phyloP scores from a whole-genome alignment of 2,888 invertebrate species.

The Archaeoteleia sp. region DNA sequence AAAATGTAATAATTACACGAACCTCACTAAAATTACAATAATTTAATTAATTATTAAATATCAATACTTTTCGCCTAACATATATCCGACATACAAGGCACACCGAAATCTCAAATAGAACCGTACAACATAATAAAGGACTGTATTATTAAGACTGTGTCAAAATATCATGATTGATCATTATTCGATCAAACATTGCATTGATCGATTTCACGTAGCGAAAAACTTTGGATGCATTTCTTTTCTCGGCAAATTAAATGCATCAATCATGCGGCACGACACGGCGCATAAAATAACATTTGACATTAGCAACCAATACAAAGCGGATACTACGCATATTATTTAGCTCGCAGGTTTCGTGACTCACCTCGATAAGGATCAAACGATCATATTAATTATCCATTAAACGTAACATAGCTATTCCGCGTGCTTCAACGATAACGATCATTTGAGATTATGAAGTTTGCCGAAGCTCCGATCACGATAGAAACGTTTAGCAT shows the following conservation, averaged over 20 bases:
- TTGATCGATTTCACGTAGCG: too few relatives aligned
- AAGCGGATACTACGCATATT: conserved; percentile 37
- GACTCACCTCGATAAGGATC: conserved; percentile 48
- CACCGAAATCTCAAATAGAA: too few relatives aligned
- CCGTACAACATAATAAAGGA: too few relatives aligned
- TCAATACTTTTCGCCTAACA: too few relatives aligned
- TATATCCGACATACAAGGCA: too few relatives aligned
- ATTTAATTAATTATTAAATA: too few relatives aligned
- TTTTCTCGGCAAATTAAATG: conserved; percentile 28
- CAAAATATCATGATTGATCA: too few relatives aligned
- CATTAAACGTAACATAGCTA: conserved; percentile 42
- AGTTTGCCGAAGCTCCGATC: conserved; percentile 40
- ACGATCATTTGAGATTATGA: conserved; percentile 46
- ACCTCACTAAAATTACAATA: too few relatives aligned
- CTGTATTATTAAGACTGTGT: too few relatives aligned
- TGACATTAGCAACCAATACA: conserved; percentile 46
- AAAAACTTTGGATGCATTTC: conserved; percentile 3
- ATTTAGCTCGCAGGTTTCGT: conserved; percentile 45
- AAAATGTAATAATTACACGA: too few relatives aligned
- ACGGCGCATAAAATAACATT: conserved; percentile 23
- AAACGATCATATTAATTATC: conserved; percentile 51
- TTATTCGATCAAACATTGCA: too few relatives aligned
- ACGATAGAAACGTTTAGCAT: conserved; percentile 45
- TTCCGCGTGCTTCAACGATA: conserved; percentile 48
- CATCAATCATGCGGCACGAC: conserved; percentile 32